A percentile compares a stretch with the other conserved stretches of the same genome.
phyloP scores from a whole-genome alignment of 2,113 vertebrate genomes.

The Lynx canadensis region DNA sequence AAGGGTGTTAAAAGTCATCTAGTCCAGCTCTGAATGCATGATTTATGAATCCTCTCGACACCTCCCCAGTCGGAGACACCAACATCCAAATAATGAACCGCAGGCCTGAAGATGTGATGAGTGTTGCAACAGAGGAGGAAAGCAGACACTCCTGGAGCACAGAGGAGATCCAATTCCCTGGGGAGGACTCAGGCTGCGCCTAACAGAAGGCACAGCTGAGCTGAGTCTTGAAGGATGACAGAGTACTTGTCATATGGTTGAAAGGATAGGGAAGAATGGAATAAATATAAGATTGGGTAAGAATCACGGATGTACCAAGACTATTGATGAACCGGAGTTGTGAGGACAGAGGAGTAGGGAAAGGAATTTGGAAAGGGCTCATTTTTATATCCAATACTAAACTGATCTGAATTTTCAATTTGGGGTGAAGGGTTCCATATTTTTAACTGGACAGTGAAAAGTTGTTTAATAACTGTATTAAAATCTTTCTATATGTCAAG shows the following conservation, averaged over 20 bases:
- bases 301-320: neutral
- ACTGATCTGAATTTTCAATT: neutral
- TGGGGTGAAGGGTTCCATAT: neutral
- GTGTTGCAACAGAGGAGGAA: neutral
- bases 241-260: neutral
- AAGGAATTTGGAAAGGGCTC: neutral
- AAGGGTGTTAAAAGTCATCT: constrained; percentile 31
- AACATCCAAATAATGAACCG: constrained; percentile 60
- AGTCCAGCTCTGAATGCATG: neutral
- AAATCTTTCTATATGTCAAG: neutral
- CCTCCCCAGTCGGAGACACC: neutral
- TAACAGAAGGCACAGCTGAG: neutral
- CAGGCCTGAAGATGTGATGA: neutral
- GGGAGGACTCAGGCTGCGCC: neutral
- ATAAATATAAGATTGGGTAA: neutral
- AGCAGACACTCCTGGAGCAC: neutral
- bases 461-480: neutral
- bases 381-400: neutral
- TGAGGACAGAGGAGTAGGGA: too few relatives aligned
- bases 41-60: constrained; percentile 56
- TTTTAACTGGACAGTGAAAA: neutral
- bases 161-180: neutral
- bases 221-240: neutral
- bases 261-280: neutral
- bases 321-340: neutral